These are phyloP conservation scores for Benthosema pterotum DNA, from an alignment of 2,797 vertebrate genomes.

Conservation along the genomic window DNA sequence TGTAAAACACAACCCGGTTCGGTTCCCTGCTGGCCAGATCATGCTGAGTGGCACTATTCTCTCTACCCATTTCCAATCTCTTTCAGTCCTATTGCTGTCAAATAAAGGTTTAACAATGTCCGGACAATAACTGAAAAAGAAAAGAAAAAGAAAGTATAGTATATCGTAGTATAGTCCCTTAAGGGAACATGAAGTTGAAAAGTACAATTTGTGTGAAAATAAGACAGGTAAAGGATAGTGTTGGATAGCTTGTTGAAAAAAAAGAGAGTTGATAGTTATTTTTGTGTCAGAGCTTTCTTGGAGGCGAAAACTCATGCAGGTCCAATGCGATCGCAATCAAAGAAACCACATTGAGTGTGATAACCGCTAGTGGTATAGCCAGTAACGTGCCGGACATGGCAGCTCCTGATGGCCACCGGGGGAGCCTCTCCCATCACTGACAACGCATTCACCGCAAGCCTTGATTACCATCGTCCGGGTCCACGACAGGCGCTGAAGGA, in stretches of 20 bases:
- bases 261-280: conserved; percentile 48
- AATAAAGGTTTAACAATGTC: too few relatives aligned
- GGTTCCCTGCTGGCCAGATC: too few relatives aligned
- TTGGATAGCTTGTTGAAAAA: conserved; percentile 43
- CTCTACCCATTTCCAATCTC: too few relatives aligned
- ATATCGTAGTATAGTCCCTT: conserved; percentile 42
- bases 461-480: conserved; percentile 57
- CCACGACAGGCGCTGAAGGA: conserved; percentile 17
- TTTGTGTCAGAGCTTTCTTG: conserved; percentile 17
- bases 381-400: conserved; percentile 19
- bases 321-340: conserved; percentile 74
- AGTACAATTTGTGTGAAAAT: conserved; percentile 35
- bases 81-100: too few relatives aligned
- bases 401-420: conserved; percentile 31
- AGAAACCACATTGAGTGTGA: conserved; percentile 51
- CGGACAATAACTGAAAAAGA: too few relatives aligned
- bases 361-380: conserved; percentile 52
- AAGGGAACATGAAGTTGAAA: conserved; percentile 57
- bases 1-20: too few relatives aligned
- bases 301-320: conserved; percentile 43
- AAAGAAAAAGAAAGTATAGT: conserved; percentile 27
- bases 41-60: too few relatives aligned
- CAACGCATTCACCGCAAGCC: conserved; percentile 32
- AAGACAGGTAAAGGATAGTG: conserved; percentile 26
- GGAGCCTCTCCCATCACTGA: conserved; percentile 32